Conservation (phyloP, 1,140 invertebrate genomes). For the Cyrtorhinus lividipennis region DNA sequence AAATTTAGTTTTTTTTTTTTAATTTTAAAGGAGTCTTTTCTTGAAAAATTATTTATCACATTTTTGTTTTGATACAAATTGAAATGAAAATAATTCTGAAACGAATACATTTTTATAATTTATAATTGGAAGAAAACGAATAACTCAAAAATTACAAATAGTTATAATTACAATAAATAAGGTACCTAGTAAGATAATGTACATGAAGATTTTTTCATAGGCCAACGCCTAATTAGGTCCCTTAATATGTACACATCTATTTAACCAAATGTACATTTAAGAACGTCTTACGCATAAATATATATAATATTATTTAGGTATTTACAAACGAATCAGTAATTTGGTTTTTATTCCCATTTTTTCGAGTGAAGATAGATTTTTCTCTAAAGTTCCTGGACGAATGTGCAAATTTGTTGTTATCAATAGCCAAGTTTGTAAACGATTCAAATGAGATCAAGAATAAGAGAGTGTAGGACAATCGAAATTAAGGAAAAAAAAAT, state of each 20-base stretch:
- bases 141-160: too few species aligned
- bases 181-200: background rate
- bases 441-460: background rate
- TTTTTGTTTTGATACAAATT: background rate
- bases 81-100: too few species aligned
- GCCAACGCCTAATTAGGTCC: conserved; percentile 19
- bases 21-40: too few species aligned
- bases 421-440: background rate
- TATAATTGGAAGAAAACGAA: too few species aligned
- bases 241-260: conserved; percentile 18
- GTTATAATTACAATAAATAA: background rate
- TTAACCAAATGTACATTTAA: background rate
- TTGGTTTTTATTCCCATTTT: too few species aligned
- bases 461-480: background rate
- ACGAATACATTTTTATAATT: too few species aligned
- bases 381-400: conserved; percentile 4
- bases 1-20: too few species aligned
- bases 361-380: too few species aligned
- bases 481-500: background rate
- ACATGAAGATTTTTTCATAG: background rate
- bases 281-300: background rate
- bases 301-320: too few species aligned
- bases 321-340: too few species aligned
- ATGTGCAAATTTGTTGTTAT: background rate
- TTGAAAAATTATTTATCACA: conserved; percentile 3